Evolutionary conservation across 2,888 invertebrate genomes (phyloP).

Genomic region (Microdon myrmicae): DNA sequence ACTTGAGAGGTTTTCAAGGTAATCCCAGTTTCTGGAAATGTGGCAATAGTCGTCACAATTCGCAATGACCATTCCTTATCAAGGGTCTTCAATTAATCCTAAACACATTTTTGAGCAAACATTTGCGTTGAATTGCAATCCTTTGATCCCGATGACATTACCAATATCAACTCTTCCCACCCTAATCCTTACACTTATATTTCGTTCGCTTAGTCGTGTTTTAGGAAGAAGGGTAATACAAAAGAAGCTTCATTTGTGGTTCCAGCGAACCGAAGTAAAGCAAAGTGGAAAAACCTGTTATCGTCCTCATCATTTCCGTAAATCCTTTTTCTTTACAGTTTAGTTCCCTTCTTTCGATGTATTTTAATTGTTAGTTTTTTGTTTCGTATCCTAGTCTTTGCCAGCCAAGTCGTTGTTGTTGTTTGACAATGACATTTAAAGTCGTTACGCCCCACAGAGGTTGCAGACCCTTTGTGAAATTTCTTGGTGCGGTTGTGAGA

Average conservation of each 20-base stretch:
- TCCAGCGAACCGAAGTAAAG: constrained; percentile 5
- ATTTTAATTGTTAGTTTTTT: constrained; percentile 35
- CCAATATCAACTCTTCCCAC: constrained; percentile 1
- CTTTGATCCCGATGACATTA: constrained; percentile 8
- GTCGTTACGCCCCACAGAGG: not conserved
- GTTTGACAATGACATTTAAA: no score
- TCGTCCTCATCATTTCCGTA: constrained; percentile 27
- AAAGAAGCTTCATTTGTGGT: constrained; percentile 17
- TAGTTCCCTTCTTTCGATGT: constrained; percentile 33
- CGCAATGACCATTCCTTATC: constrained; percentile 16
- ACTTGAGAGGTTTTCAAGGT: no score
- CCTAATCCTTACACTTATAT: not conserved
- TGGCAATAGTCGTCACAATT: constrained; percentile 14
- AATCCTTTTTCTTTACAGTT: constrained; percentile 41
- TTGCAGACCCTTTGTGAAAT: constrained; percentile 6
- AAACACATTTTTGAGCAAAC: constrained; percentile 24
- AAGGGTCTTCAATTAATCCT: constrained; percentile 29
- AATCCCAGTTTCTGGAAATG: no score
- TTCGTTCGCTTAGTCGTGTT: not conserved
- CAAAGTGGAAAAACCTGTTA: constrained; percentile 12
- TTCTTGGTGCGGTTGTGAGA: constrained; percentile 19
- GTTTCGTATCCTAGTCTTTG: not conserved
- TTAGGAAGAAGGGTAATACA: no score
- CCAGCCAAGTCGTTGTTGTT: not conserved
- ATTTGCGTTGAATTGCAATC: constrained; percentile 36